Evolutionary conservation across 2,113 vertebrate species (phyloP).

Genomic region (Sturnira hondurensis): DNA sequence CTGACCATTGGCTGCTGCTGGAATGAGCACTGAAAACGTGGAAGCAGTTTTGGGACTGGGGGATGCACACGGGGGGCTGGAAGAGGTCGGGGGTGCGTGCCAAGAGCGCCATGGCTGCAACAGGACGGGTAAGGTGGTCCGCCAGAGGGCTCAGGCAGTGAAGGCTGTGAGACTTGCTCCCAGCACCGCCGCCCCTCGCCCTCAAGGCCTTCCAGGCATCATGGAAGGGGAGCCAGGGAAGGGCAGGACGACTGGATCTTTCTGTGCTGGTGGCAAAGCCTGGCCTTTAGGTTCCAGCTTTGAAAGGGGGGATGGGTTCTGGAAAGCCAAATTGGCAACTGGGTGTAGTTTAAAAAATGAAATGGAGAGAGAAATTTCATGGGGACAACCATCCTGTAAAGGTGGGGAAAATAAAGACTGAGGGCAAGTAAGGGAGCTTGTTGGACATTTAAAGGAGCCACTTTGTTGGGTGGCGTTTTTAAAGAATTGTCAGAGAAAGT

Average conservation of each 20-base stretch:
- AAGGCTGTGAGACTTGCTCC: not conserved
- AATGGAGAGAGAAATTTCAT: not conserved
- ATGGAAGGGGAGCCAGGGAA: not conserved
- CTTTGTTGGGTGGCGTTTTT: not conserved
- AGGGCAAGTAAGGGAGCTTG: not conserved
- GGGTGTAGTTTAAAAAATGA: not conserved
- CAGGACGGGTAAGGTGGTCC: not conserved
- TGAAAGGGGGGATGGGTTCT: not conserved
- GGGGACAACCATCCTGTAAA: not conserved
- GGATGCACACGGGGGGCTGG: too few species aligned
- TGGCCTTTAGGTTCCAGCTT: not conserved
- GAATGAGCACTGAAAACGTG: not conserved
- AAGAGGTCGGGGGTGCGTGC: not conserved
- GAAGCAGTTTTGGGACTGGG: not conserved
- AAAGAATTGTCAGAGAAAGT: not conserved
- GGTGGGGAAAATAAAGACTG: not conserved
- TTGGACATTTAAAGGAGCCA: not conserved
- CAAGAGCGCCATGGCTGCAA: too few species aligned
- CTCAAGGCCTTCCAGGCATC: not conserved
- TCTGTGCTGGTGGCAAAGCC: not conserved
- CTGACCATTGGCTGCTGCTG: fast-evolving
- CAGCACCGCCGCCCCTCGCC: not conserved
- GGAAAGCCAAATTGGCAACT: not conserved
- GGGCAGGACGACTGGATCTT: not conserved
- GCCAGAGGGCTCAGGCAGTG: not conserved